Base-by-base conservation (phyloP, 1,140 invertebrate genomes). In the Lepidurus packardi region DNA sequence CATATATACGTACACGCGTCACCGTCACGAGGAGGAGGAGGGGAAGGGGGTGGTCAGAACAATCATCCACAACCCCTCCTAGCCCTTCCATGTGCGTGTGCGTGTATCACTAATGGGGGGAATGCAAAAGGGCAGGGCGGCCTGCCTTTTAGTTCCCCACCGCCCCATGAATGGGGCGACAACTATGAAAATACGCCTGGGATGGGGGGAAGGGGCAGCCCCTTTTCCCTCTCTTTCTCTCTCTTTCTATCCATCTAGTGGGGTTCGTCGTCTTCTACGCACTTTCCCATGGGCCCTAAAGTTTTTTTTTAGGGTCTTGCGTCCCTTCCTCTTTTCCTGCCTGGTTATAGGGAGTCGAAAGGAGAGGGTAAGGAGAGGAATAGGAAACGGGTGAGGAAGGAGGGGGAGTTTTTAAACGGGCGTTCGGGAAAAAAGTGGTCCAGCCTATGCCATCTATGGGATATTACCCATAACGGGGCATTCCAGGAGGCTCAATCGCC, bases 391-490 rank as follows among this genome's bases (percentile, higher is more conserved):
- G n/a, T 43, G 16, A 10, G 16, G 34, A 8, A 53, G 44, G 21
- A 65, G 53, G 21, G 53, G 53, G 53, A 65, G 34, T 34, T 34
- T 65, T 13, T 21, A 65, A 65, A 7, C 6, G 53, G 16, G 6
- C 53, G 7, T 65, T 65, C 13, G 16, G 6, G 53, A 65, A 65
- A 34, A 34, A 9, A 65, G 13, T 65, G 47, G 75, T 16, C 47
- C 75, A 77, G 34, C 43, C 34, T 44, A 44, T 44, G 75, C 75
- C 75, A 77, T 77, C 75, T 77, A 77, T 42, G 24, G 41, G 75
- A 43, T 24, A 75, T 41, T 65, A 65, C 21, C 16, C 9, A 9
- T 7, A 16, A 7, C 2, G 9, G 21, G 21, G 21, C 21, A 21
- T 65, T 16, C 5, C 45, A 34, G 3, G 34, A 34, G 34, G 1